These are phyloP conservation scores for Aplysia californica DNA, from an alignment of 1,140 invertebrate genomes.

Conservation along the genomic window DNA sequence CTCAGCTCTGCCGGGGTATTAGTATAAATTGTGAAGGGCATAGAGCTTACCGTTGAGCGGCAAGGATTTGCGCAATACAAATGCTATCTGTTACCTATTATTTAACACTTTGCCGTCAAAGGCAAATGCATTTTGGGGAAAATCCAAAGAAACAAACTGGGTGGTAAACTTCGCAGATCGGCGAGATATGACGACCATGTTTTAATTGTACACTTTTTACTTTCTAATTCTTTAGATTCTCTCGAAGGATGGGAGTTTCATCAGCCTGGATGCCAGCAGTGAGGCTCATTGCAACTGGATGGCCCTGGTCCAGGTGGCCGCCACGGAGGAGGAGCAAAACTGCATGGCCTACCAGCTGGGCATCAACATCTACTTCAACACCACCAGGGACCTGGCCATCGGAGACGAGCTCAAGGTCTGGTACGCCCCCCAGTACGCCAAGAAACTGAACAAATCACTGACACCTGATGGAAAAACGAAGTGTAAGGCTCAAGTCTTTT, in stretches of 20 bases:
- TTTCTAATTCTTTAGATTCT: too few relatives aligned
- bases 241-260: slow-evolving; percentile 49
- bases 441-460: slow-evolving; percentile 53
- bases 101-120: too few relatives aligned
- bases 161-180: too few relatives aligned
- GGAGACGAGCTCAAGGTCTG: slow-evolving; percentile 60
- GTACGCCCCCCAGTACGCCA: slow-evolving; percentile 64
- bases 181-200: too few relatives aligned
- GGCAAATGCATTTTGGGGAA: too few relatives aligned
- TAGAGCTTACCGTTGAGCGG: too few relatives aligned
- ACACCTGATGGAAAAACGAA: slow-evolving; percentile 53
- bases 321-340: slow-evolving; percentile 50
- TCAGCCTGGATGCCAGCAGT: slow-evolving; percentile 60
- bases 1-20: too few relatives aligned
- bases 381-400: slow-evolving; percentile 44
- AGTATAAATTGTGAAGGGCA: too few relatives aligned
- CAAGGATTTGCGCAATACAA: too few relatives aligned
- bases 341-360: slow-evolving; percentile 63
- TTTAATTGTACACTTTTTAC: too few relatives aligned
- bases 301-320: slow-evolving; percentile 57
- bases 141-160: too few relatives aligned
- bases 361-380: slow-evolving; percentile 61
- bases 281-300: slow-evolving; percentile 67
- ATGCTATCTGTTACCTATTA: too few relatives aligned
- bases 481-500: slow-evolving; percentile 39